Evolutionary conservation across 1,140 invertebrate genomes (phyloP).

Genomic region (Drosophila kurseongensis): DNA sequence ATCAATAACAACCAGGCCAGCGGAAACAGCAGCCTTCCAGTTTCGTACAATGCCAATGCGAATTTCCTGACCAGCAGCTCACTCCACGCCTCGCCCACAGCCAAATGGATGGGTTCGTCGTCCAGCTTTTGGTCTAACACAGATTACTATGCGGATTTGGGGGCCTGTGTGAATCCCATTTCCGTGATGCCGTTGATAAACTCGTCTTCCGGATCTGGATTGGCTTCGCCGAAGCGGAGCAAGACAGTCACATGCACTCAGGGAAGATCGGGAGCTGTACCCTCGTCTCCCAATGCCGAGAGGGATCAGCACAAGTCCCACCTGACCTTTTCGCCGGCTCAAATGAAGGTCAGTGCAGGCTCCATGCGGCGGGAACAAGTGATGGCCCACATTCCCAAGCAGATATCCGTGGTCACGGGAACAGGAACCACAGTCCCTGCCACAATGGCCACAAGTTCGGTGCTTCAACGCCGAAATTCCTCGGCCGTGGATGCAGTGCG

Average conservation of each 20-base stretch:
- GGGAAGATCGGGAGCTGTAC: slow-evolving; percentile 32
- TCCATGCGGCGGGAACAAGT: slow-evolving; percentile 76
- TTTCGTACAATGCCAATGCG: slow-evolving; percentile 55
- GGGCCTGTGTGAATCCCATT: slow-evolving; percentile 92
- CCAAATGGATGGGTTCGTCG: slow-evolving; percentile 85
- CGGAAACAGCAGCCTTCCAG: slow-evolving; percentile 16
- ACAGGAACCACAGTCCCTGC: slow-evolving; percentile 56
- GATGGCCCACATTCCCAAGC: slow-evolving; percentile 86
- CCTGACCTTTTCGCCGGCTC: slow-evolving; percentile 88
- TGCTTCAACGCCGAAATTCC: slow-evolving; percentile 64
- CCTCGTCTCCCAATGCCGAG: slow-evolving; percentile 63
- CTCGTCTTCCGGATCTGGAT: slow-evolving; percentile 44
- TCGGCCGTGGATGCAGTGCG: slow-evolving; percentile 75
- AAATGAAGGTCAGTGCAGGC: slow-evolving; percentile 86
- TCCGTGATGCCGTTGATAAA: slow-evolving; percentile 87
- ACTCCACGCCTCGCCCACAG: slow-evolving; percentile 72
- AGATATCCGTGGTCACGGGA: slow-evolving; percentile 80
- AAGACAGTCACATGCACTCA: slow-evolving; percentile 40
- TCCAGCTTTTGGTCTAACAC: slow-evolving; percentile 89
- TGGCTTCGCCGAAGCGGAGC: slow-evolving; percentile 51
- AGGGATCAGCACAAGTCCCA: slow-evolving; percentile 86
- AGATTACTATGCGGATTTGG: slow-evolving; percentile 90
- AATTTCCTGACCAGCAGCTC: slow-evolving; percentile 57
- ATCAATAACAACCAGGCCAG: slow-evolving; percentile 48
- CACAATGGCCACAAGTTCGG: slow-evolving; percentile 73